Conservation (phyloP, 2,797 vertebrate species). For the Microcaecilia unicolor region DNA sequence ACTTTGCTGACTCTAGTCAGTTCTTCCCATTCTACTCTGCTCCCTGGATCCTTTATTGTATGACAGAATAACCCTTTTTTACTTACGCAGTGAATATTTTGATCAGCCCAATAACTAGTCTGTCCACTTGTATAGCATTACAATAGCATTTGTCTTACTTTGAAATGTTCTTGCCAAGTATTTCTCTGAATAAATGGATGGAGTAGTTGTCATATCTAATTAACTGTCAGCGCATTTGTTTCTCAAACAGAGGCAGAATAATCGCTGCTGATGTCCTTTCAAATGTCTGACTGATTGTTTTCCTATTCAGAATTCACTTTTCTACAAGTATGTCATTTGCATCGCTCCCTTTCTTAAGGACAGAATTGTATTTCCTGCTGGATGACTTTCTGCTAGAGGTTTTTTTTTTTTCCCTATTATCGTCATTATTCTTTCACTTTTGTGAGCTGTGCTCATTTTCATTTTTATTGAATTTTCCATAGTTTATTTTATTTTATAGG, state of each 20-base stretch:
- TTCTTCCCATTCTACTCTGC: too few relatives aligned
- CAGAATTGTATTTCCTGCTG: slow-evolving; percentile 20
- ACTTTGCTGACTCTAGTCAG: too few relatives aligned
- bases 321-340: neutral
- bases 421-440: slow-evolving; percentile 31
- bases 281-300: neutral
- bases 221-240: slow-evolving; percentile 1
- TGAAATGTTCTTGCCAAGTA: slow-evolving; percentile 12
- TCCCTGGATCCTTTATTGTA: too few relatives aligned
- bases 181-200: too few relatives aligned
- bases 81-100: too few relatives aligned
- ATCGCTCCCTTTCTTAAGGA: slow-evolving; percentile 21
- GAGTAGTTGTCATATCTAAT: slow-evolving; percentile 7
- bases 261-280: slow-evolving; percentile 4
- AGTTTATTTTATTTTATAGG: too few relatives aligned
- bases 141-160: too few relatives aligned
- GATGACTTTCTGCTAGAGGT: too few relatives aligned
- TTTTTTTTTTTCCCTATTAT: too few relatives aligned
- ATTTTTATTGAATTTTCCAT: slow-evolving; percentile 48
- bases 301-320: neutral
- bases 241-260: neutral
- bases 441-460: slow-evolving; percentile 23
- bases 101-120: too few relatives aligned
- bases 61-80: too few relatives aligned
- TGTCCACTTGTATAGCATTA: too few relatives aligned